Base-by-base conservation (phyloP, 2,797 vertebrate species). In the Sebastes ruberrimus region DNA sequence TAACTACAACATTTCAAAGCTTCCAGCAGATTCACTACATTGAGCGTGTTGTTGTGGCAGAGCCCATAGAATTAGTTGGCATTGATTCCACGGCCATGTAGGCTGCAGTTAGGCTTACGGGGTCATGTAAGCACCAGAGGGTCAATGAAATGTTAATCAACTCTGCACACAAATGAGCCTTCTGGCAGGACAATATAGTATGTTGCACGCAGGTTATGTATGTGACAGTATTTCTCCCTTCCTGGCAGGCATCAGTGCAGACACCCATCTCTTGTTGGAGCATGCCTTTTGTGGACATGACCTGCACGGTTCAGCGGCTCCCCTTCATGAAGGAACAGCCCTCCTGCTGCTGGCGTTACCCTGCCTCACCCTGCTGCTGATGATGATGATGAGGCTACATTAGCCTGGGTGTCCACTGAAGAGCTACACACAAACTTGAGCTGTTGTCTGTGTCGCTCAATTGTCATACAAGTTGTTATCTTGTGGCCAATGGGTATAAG, bases 201-300 rank as follows among this genome's bases (percentile, higher is more conserved):
- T n/a, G 33, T 56, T 30, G 9, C 30, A 38, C 8, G 27, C 23
- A 22, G 1, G 0, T 46, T 4, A 14, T 25, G 33, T 5, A 7
- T 6, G 4, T 64, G 16, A 18, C 35, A 11, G 27, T 33, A 7
- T 74, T 42, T 83, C 22, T 88, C 3, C 20, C 30, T 55, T 76
- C 38, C 63, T 49, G 52, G 6, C 88, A 96, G 96, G 94, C 62
- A 89, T 96, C 78, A 95, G 86, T 28, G 90, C 94, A 65, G 95
- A 96, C 42, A 95, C 94, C 13, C 95, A 94, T 59, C 89, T 94
- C 46, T 76, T 96, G 80, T 23, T 96, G 92, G 95, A 95, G 74
- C 91, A 93, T 0, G 90, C 93, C 32, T 94, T 96, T 23, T 96
- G 96, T 83, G 94, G 91, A 71, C 92, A 93, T 3, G 89, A 93